A percentile compares a stretch with the other conserved stretches of the same genome.
These are phyloP conservation scores for Protodeltote pygarga DNA, from an alignment of 2,888 invertebrate species.

Conservation along the genomic window DNA sequence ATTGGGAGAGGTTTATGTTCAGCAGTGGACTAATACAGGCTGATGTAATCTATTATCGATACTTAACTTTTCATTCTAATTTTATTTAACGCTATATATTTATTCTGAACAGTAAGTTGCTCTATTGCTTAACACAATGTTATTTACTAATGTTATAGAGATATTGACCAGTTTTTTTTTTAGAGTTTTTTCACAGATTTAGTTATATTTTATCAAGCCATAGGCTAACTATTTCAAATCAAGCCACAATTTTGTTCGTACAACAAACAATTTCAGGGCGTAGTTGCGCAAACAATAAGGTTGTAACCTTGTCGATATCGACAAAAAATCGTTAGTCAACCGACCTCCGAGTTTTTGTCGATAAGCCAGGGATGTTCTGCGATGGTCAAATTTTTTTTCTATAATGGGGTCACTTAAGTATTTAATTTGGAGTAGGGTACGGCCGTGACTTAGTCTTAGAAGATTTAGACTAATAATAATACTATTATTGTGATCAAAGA, in stretches of 20 bases:
- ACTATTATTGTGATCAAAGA: conserved; percentile 18
- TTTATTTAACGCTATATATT: too few species aligned
- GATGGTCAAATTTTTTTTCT: conserved; percentile 49
- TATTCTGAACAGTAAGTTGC: too few species aligned
- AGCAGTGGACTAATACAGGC: too few species aligned
- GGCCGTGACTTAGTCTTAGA: conserved; percentile 41
- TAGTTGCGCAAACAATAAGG: conserved; percentile 46
- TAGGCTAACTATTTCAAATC: conserved; percentile 33
- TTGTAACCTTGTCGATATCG: conserved; percentile 48
- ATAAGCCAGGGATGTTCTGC: conserved; percentile 47
- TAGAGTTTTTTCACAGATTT: too few species aligned
- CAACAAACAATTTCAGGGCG: conserved; percentile 39
- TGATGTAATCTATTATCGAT: too few species aligned
- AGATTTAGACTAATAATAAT: conserved; percentile 28
- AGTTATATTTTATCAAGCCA: conserved; percentile 17
- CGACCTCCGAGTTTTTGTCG: conserved; percentile 48
- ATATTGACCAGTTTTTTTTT: too few species aligned
- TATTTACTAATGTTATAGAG: too few species aligned
- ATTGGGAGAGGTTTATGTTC: too few species aligned
- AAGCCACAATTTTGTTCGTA: conserved; percentile 13
- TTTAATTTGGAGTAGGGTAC: conserved; percentile 44
- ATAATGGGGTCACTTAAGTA: conserved; percentile 45
- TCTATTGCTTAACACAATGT: too few species aligned
- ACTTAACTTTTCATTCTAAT: too few species aligned
- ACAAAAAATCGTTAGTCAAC: conserved; percentile 49